Percentiles rank a stretch among this genome's conserved stretches.
These are phyloP conservation scores for Cerastoderma edule DNA, from an alignment of 2,888 invertebrate species.

Conservation along the genomic window DNA sequence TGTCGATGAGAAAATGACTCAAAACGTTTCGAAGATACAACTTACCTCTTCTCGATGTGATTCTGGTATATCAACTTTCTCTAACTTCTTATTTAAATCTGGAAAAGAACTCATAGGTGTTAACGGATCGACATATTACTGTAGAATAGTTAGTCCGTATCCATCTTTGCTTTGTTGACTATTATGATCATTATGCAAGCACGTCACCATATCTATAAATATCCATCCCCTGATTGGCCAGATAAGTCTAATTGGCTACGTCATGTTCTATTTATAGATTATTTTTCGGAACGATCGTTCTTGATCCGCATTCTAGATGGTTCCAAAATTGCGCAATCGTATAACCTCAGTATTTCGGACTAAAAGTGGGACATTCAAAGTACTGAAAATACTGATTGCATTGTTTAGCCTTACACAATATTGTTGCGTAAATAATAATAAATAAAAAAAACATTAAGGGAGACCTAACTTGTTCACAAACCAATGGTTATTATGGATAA, in stretches of 20 bases:
- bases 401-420: too few species aligned
- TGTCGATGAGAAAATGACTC: not conserved
- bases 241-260: too few species aligned
- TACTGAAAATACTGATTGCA: too few species aligned
- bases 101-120: slow-evolving; percentile 52
- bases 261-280: slow-evolving; percentile 10
- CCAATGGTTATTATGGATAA: too few species aligned
- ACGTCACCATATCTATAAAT: slow-evolving; percentile 36
- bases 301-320: slow-evolving; percentile 28
- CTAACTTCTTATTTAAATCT: slow-evolving; percentile 34
- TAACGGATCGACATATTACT: not conserved
- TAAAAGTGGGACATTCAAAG: slow-evolving; percentile 15
- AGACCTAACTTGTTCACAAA: too few species aligned
- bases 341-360: slow-evolving; percentile 19
- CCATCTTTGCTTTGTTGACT: slow-evolving; percentile 37
- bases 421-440: too few species aligned
- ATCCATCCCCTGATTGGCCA: slow-evolving; percentile 7
- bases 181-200: slow-evolving; percentile 53
- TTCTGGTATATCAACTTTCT: slow-evolving; percentile 41
- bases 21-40: not conserved
- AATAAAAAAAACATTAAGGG: too few species aligned
- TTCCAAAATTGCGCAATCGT: slow-evolving; percentile 46
- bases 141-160: not conserved
- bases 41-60: slow-evolving; percentile 36
- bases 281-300: slow-evolving; percentile 4